These are phyloP conservation scores for Gobius niger DNA, from an alignment of 2,113 vertebrate genomes.

Conservation along the genomic window DNA sequence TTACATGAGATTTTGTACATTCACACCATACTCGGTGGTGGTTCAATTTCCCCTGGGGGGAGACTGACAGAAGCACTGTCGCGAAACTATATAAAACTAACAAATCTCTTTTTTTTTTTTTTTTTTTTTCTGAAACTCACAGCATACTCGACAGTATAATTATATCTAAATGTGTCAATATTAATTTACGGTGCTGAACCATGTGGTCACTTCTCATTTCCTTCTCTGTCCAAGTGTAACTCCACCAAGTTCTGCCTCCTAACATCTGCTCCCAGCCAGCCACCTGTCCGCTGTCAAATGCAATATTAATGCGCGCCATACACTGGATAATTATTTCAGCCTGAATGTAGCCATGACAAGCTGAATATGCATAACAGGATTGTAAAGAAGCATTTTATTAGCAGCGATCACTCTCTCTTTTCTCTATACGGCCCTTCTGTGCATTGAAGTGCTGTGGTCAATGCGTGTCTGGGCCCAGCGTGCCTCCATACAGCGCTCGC, in stretches of 20 bases:
- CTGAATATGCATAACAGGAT: conserved; percentile 63
- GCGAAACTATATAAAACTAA: no score
- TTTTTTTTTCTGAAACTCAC: not conserved
- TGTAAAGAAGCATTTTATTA: conserved; percentile 65
- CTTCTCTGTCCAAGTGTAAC: conserved; percentile 15
- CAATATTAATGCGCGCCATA: conserved; percentile 66
- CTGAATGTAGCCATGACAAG: conserved; percentile 64
- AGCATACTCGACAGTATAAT: not conserved
- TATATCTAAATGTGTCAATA: not conserved
- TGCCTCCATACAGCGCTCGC: conserved; percentile 59
- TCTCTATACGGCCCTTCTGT: conserved; percentile 57
- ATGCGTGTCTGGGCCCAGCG: conserved; percentile 43
- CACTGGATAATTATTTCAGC: conserved; percentile 71
- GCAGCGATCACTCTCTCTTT: conserved; percentile 63
- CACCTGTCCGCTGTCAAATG: conserved; percentile 73
- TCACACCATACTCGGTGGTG: no score
- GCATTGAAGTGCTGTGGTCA: conserved; percentile 42
- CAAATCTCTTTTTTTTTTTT: not conserved
- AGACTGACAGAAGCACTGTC: no score
- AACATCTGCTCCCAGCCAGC: conserved; percentile 71
- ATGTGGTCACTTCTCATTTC: conserved; percentile 23
- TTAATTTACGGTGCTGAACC: conserved; percentile 7
- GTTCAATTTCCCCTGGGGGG: no score
- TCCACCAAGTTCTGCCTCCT: conserved; percentile 40
- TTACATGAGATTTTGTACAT: no score